These are phyloP conservation scores for Orchesella cincta DNA, from an alignment of 1,140 invertebrate species.

Conservation along the genomic window DNA sequence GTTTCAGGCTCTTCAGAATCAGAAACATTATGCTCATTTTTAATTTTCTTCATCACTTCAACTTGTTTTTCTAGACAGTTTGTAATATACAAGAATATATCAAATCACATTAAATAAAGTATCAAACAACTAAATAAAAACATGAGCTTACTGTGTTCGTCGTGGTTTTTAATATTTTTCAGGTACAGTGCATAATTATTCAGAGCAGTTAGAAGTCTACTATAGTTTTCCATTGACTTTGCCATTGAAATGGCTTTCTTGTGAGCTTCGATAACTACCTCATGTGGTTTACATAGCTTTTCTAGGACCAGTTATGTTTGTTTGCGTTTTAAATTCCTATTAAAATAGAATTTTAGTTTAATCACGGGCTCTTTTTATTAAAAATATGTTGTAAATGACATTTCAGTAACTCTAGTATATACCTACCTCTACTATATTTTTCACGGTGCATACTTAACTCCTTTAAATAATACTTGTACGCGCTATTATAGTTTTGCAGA, in stretches of 20 bases:
- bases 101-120: too few species aligned
- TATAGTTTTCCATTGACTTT: constrained; percentile 61
- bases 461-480: constrained; percentile 74
- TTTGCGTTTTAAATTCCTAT: constrained; percentile 63
- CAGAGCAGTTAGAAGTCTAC: constrained; percentile 65
- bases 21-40: too few species aligned
- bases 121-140: too few species aligned
- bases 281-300: constrained; percentile 62
- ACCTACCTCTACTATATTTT: constrained; percentile 63
- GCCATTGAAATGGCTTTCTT: constrained; percentile 66
- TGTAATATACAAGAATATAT: too few species aligned
- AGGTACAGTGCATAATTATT: constrained; percentile 57
- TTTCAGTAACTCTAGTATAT: background rate
- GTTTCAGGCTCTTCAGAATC: too few species aligned
- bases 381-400: background rate
- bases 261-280: constrained; percentile 66
- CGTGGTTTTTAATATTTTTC: too few species aligned
- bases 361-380: background rate
- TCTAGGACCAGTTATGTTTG: constrained; percentile 71
- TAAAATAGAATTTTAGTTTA: background rate
- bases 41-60: too few species aligned
- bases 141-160: too few species aligned
- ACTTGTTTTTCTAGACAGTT: too few species aligned
- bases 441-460: constrained; percentile 73
- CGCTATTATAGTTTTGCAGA: constrained; percentile 70